Conservation (phyloP, 2,113 vertebrate genomes). For the Cairina moschata region DNA sequence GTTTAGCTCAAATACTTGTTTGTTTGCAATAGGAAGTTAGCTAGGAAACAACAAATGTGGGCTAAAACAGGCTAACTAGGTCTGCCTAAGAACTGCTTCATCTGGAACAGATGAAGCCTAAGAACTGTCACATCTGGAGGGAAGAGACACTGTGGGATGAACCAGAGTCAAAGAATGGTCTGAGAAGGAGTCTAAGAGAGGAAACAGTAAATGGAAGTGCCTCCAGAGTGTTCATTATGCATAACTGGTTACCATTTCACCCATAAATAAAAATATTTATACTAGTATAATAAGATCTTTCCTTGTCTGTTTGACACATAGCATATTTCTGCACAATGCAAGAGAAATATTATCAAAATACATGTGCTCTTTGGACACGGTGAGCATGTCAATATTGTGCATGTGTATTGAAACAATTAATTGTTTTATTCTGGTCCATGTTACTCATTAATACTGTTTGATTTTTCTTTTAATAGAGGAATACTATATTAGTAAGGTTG, state of each 20-base stretch:
- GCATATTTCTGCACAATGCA: not conserved
- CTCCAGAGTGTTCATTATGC: not conserved
- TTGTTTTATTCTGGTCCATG: not conserved
- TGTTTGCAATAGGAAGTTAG: accelerated
- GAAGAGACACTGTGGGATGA: not conserved
- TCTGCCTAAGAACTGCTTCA: not conserved
- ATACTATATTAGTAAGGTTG: not conserved
- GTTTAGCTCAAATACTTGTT: not conserved
- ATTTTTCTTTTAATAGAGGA: not conserved
- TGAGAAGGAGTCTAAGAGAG: not conserved
- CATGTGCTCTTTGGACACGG: not conserved
- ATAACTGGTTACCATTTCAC: not conserved
- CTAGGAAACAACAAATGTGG: not conserved
- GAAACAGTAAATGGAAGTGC: not conserved
- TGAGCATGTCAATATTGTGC: not conserved
- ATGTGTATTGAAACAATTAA: not conserved
- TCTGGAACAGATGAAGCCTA: no score
- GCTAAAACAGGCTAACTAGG: not conserved
- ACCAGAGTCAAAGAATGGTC: not conserved
- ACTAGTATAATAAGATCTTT: not conserved
- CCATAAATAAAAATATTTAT: not conserved
- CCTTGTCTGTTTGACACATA: not conserved
- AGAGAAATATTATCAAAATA: not conserved
- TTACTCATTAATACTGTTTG: no score
- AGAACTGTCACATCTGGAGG: not conserved